A percentile compares a stretch with the other conserved stretches of the same genome.
These are phyloP conservation scores for Ostrea denselamellosa DNA, from an alignment of 1,140 invertebrate genomes.

Conservation along the genomic window DNA sequence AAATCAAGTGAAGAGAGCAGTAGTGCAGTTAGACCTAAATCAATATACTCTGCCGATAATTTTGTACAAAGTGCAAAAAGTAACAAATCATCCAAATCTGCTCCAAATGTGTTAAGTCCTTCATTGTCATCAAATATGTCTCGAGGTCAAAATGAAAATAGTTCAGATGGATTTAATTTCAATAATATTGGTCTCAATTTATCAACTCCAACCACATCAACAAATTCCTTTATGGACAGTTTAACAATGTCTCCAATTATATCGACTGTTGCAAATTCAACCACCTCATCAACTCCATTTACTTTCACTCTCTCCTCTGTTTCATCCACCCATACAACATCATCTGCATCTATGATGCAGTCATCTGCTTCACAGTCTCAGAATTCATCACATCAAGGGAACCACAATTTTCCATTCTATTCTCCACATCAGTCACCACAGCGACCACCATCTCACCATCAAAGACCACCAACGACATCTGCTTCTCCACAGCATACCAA, in stretches of 20 bases:
- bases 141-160: constrained; percentile 59
- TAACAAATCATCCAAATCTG: constrained; percentile 40
- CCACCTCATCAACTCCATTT: constrained; percentile 60
- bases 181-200: constrained; percentile 71
- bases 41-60: constrained; percentile 75
- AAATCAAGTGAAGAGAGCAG: constrained; percentile 4
- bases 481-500: constrained; percentile 16
- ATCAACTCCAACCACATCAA: constrained; percentile 61
- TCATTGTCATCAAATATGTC: constrained; percentile 52
- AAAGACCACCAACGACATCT: constrained; percentile 38
- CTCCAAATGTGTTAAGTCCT: constrained; percentile 54
- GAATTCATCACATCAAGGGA: constrained; percentile 40
- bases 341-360: constrained; percentile 48
- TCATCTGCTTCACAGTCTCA: constrained; percentile 39
- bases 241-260: constrained; percentile 55
- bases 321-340: constrained; percentile 53
- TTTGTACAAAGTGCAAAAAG: constrained; percentile 71
- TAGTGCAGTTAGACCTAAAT: background rate
- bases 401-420: constrained; percentile 49
- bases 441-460: constrained; percentile 41
- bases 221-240: constrained; percentile 60
- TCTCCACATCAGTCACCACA: constrained; percentile 54
- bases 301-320: constrained; percentile 55
- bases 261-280: constrained; percentile 57
- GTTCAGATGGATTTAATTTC: constrained; percentile 72